Base-by-base conservation (phyloP, 1,140 invertebrate species). In the Akabosia matsudoensis region DNA sequence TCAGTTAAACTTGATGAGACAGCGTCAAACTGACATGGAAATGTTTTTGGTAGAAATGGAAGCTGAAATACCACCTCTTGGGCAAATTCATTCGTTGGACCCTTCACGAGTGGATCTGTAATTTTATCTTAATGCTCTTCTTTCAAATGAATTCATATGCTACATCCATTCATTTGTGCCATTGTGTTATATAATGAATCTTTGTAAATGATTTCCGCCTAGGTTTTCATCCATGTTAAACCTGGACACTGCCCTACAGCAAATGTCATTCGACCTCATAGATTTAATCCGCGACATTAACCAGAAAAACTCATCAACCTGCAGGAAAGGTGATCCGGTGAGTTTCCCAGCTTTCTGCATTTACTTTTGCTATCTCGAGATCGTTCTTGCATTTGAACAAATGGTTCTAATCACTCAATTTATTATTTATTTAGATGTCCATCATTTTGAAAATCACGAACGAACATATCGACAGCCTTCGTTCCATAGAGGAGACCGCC, bases 381-480 rank as follows among this genome's bases (percentile, higher is more conserved):
- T 61, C 13, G 54, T 22, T 7, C 13, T 61, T 61, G n/a, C n/a
- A 61, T 61, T 61, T 31, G 4, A 70, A 70, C 26, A 70, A 10
- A 33, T 45, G 7, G 7, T 33, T 10, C 28, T 33, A 28, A 22
- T 28, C 64, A 75, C 70, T 30, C 34, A 33, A 30, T 61, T 56
- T 13, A 28, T 83, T 79, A 45, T 45, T 7, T 80, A 74, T 82
- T 87, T 70, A 92, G 89, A 92, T 97, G 64, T 90, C 93, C 7
- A 94, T 97, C 86, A 94, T 98, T 79, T 91, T 94, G 0, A 93
- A 93, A 80, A 97, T 98, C 80, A 86, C 98, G 0, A 98, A 97
- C 85, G 94, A 95, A 0, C 97, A 98, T 82, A 97, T 97, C 91
- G 95, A 96, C 77, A 96, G 94, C 0, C 87, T 98, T 79, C 94